Base-by-base conservation (phyloP, 2,113 vertebrate genomes). In the Oncorhynchus masou region DNA sequence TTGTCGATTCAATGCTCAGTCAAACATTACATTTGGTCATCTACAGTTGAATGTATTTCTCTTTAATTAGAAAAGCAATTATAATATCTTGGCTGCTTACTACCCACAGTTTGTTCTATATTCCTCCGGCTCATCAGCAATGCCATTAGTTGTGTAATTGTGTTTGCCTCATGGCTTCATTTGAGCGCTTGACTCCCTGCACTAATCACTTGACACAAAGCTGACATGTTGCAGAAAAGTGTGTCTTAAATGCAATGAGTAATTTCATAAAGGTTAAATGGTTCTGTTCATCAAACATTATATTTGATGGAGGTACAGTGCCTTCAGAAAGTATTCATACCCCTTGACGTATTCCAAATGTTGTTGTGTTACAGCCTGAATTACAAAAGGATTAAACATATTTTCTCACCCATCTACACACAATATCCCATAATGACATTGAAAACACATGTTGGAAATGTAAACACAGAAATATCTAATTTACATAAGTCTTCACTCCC, bases 21-120 rank as follows among this genome's bases (percentile, higher is more conserved):
- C 77, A 76, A 77, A 83, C 62, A 34, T 79, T 75, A 54, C 31
- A 64, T 77, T 76, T 85, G 82, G 84, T 87, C 74, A 81, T 88
- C 75, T 65, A 71, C 78, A 67, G 64, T 20, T 15, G 71, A 77
- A 80, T 76, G 66, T 68, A 51, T 83, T 85, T 79, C 34, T 81
- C 31, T 79, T 83, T 85, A 81, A 88, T 84, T 69, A 85, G 65
- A 76, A 73, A 86, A 83, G 77, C 74, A 79, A 81, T 85, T 83
- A 80, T 76, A 76, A 83, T 79, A 79, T 75, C 34, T 68, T 65
- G 68, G 73, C 65, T 70, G 76, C 76, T 66, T 68, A 51, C 66
- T 81, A 68, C 73, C 70, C 74, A 9, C 57, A 71, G 16, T 74
- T 80, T 45, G 68, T 78, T 80, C 74, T 48, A 57, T 31, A 68